phyloP scores from a whole-genome alignment of 2,797 vertebrate genomes.

The Acanthornis magna region DNA sequence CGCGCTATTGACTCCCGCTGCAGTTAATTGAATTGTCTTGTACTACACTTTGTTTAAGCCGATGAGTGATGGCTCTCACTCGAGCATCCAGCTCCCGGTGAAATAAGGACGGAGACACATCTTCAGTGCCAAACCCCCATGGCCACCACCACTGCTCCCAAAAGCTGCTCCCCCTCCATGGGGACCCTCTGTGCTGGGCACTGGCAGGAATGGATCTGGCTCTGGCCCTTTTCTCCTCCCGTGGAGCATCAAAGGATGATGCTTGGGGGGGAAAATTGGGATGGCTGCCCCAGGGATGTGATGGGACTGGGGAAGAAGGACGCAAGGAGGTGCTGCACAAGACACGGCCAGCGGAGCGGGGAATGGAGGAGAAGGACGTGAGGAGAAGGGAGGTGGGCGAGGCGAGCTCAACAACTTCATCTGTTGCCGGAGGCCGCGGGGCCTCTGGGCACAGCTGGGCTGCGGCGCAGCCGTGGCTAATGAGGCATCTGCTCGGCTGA shows the following conservation, averaged over 20 bases:
- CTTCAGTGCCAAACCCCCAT: fast-evolving
- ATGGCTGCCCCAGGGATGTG: fast-evolving
- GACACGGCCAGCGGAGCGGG: fast-evolving
- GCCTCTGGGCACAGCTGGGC: constrained; percentile 30
- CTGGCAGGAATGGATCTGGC: neutral
- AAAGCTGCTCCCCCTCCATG: neutral
- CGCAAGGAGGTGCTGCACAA: neutral
- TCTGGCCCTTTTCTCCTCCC: neutral
- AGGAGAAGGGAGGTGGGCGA: neutral
- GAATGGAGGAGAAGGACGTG: neutral
- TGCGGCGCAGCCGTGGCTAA: neutral
- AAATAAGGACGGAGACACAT: neutral
- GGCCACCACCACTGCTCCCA: fast-evolving
- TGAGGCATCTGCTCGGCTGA: constrained; percentile 47
- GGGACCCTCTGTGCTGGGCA: neutral
- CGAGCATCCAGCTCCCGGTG: neutral
- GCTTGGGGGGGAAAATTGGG: fast-evolving
- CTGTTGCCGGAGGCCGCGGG: neutral
- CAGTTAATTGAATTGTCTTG: constrained; percentile 47
- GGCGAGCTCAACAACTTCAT: neutral
- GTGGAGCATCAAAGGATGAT: fast-evolving
- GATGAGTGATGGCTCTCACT: neutral
- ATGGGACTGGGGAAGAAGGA: neutral
- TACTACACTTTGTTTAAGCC: constrained; percentile 27
- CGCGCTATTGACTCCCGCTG: neutral